Percentiles rank a stretch among this genome's conserved stretches.
phyloP scores from a whole-genome alignment of 2,888 invertebrate genomes.

The Nephrotoma appendiculata region DNA sequence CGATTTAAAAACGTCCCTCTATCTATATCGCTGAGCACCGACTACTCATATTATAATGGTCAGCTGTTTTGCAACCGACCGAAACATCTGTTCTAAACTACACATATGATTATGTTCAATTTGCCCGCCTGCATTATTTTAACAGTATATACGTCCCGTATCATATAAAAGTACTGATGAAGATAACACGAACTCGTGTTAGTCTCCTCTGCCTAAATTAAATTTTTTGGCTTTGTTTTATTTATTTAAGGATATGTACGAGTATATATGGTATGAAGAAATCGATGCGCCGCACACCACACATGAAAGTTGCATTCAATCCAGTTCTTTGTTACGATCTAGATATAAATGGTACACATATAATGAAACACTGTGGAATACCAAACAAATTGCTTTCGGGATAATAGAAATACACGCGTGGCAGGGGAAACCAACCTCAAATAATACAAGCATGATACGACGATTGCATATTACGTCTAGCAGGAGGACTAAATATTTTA shows the following conservation, averaged over 20 bases:
- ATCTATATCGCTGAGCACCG: too few relatives aligned
- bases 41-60: neutral
- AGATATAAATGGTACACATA: too few relatives aligned
- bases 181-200: neutral
- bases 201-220: neutral
- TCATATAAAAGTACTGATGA: neutral
- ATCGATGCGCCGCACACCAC: neutral
- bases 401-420: neutral
- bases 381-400: neutral
- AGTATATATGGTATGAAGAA: neutral
- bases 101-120: too few relatives aligned
- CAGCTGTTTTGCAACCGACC: neutral
- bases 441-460: neutral
- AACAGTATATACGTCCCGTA: neutral
- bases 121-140: too few relatives aligned
- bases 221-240: neutral
- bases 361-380: neutral
- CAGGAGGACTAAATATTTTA: neutral
- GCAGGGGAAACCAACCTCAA: neutral
- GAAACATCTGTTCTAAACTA: neutral
- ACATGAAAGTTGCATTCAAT: neutral
- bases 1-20: neutral
- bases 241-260: too few relatives aligned
- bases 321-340: neutral
- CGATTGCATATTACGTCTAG: neutral